Conservation (phyloP, 2,888 invertebrate species). For the Chesias legatella region DNA sequence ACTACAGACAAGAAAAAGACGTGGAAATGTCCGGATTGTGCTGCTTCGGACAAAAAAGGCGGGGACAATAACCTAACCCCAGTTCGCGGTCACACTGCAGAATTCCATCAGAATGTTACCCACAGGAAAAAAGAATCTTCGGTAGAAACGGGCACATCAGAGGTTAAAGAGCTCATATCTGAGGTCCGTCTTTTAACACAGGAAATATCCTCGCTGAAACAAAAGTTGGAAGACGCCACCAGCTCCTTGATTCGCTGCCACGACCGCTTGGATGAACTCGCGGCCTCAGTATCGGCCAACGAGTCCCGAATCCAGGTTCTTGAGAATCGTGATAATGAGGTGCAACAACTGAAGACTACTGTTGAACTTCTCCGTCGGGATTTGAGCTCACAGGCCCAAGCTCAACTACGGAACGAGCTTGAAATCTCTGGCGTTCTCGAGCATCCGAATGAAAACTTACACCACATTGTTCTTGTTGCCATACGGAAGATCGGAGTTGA, state of each 20-base stretch:
- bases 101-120: too few relatives aligned
- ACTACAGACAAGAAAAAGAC: too few relatives aligned
- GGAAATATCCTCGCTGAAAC: constrained; percentile 7
- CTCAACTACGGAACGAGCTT: constrained; percentile 20
- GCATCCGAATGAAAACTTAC: constrained; percentile 20
- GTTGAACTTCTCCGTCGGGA: constrained; percentile 11
- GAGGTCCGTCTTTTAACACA: constrained; percentile 4
- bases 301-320: background rate
- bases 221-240: constrained; percentile 6
- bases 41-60: too few relatives aligned
- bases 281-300: background rate
- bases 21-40: too few relatives aligned
- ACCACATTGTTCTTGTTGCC: constrained; percentile 15
- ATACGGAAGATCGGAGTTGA: constrained; percentile 22
- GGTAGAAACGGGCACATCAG: too few relatives aligned
- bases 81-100: too few relatives aligned
- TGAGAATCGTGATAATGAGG: constrained; percentile 2
- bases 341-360: background rate
- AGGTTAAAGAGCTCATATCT: constrained; percentile 6
- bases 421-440: constrained; percentile 26
- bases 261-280: constrained; percentile 3
- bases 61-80: too few relatives aligned
- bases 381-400: constrained; percentile 18
- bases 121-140: too few relatives aligned
- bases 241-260: constrained; percentile 4